Conservation (phyloP, 2,888 invertebrate species). For the Hirtodrosophila histrioides region DNA sequence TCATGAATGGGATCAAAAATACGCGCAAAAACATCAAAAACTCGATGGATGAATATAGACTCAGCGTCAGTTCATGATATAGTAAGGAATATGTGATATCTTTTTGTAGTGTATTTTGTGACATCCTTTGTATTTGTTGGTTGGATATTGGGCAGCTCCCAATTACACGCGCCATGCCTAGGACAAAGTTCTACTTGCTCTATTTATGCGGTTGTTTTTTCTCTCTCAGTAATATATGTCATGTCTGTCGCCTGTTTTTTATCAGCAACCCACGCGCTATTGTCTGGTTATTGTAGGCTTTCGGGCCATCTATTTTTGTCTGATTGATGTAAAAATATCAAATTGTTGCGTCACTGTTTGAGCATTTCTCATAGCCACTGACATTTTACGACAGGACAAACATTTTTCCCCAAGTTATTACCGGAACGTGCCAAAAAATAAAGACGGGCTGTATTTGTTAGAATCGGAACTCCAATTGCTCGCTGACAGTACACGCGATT, state of each 20-base stretch:
- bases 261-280: slow-evolving; percentile 36
- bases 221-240: slow-evolving; percentile 23
- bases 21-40: no score
- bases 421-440: slow-evolving; percentile 44
- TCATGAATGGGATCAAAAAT: no score
- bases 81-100: no score
- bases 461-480: slow-evolving; percentile 3
- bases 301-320: slow-evolving; percentile 20
- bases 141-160: background rate
- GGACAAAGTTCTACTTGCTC: slow-evolving; percentile 4
- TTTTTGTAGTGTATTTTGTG: no score
- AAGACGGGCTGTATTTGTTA: slow-evolving; percentile 5
- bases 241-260: slow-evolving; percentile 20
- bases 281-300: background rate
- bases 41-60: no score
- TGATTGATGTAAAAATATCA: slow-evolving; percentile 58
- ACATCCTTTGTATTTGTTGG: no score
- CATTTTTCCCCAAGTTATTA: slow-evolving; percentile 21
- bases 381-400: slow-evolving; percentile 38
- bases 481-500: slow-evolving; percentile 39
- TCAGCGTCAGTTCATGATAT: no score
- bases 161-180: slow-evolving; percentile 14
- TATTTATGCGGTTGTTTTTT: slow-evolving; percentile 3
- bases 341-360: slow-evolving; percentile 63
- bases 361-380: slow-evolving; percentile 44